Conservation (phyloP, 2,113 vertebrate species). For the Procavia capensis region DNA sequence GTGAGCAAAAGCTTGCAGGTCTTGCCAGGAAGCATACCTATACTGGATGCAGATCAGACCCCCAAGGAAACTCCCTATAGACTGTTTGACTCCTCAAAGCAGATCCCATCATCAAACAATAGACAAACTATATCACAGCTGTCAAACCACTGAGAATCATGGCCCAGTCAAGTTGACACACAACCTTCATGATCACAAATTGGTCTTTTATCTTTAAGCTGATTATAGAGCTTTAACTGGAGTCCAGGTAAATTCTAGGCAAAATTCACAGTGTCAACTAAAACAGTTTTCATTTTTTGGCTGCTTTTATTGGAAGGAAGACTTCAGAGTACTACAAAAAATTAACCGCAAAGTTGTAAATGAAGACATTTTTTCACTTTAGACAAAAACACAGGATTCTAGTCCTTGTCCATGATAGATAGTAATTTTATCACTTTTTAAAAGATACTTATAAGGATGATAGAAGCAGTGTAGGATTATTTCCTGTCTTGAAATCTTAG, state of each 20-base stretch:
- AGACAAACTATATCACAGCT: too few species aligned
- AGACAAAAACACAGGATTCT: not conserved
- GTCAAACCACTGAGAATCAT: too few species aligned
- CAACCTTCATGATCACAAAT: too few species aligned
- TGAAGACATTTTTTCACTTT: not conserved
- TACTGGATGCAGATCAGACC: too few species aligned
- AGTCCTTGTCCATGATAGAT: not conserved
- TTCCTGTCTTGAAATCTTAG: constrained; percentile 16
- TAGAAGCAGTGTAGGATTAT: constrained; percentile 23
- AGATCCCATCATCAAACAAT: too few species aligned
- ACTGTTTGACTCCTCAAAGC: too few species aligned
- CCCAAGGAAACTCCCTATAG: too few species aligned
- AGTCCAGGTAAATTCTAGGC: constrained; percentile 22
- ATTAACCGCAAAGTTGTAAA: not conserved
- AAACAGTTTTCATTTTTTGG: constrained; percentile 18
- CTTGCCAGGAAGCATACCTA: too few species aligned
- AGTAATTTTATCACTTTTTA: constrained; percentile 22
- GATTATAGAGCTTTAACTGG: not conserved
- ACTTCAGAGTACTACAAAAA: not conserved
- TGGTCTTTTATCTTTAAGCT: not conserved
- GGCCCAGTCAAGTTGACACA: too few species aligned
- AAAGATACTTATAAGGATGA: not conserved
- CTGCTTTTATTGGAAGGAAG: constrained; percentile 11
- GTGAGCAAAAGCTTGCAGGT: too few species aligned
- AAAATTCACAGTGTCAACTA: not conserved